Percentiles rank a stretch among this genome's conserved stretches.
These are phyloP conservation scores for Saturnia pavonia DNA, from an alignment of 2,888 invertebrate species.

Conservation along the genomic window DNA sequence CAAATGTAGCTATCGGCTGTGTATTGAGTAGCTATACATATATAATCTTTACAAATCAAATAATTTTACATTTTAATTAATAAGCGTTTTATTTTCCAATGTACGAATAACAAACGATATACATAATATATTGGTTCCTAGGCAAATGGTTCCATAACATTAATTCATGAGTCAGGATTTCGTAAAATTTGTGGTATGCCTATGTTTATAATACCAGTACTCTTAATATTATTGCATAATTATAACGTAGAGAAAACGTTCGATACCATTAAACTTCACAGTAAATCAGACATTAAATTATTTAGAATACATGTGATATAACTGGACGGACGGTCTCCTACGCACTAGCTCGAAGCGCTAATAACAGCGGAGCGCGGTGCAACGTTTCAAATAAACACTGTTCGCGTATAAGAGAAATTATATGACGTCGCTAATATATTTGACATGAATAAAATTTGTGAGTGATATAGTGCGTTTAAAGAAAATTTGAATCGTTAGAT, in stretches of 20 bases:
- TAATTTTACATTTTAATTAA: too few relatives aligned
- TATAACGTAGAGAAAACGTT: neutral
- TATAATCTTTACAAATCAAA: too few relatives aligned
- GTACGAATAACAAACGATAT: too few relatives aligned
- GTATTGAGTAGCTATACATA: too few relatives aligned
- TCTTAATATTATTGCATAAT: neutral
- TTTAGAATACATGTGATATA: conserved; percentile 22
- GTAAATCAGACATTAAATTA: neutral
- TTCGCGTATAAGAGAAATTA: conserved; percentile 22
- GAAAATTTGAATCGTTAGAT: neutral
- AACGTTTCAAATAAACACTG: neutral
- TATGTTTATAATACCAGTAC: neutral
- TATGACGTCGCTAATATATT: conserved; percentile 11
- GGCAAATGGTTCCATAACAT: too few relatives aligned
- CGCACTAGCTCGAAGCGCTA: conserved; percentile 9
- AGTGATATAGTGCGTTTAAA: neutral
- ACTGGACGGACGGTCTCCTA: conserved; percentile 23
- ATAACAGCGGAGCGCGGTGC: neutral
- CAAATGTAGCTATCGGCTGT: too few relatives aligned
- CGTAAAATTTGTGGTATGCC: neutral
- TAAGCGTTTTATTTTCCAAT: too few relatives aligned
- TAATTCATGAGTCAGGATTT: too few relatives aligned
- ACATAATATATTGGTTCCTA: too few relatives aligned
- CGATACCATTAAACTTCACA: neutral
- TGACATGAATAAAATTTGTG: conserved; percentile 7